These are phyloP conservation scores for Clusia tigrina DNA, from an alignment of 2,888 invertebrate genomes.

Conservation along the genomic window DNA sequence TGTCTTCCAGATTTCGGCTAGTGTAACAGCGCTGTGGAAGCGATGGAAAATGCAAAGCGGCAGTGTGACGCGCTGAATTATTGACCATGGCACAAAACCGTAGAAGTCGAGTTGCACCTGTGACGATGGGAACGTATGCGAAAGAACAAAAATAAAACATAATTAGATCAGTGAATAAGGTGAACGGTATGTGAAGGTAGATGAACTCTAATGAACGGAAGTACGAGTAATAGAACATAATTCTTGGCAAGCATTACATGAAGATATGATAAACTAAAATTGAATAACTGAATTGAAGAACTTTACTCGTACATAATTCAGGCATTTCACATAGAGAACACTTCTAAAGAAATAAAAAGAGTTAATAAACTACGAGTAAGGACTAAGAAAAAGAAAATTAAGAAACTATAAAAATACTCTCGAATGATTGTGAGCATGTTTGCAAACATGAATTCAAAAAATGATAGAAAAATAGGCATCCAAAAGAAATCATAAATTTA, in stretches of 20 bases:
- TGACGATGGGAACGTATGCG: conserved; percentile 37
- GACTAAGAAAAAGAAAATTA: neutral
- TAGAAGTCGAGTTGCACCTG: conserved; percentile 88
- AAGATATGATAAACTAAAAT: conserved; percentile 25
- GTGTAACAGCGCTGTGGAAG: conserved; percentile 93
- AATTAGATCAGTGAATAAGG: too few species aligned
- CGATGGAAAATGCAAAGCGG: conserved; percentile 96
- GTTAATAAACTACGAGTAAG: neutral
- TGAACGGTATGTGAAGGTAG: too few species aligned
- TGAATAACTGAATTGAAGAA: neutral
- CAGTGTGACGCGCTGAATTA: conserved; percentile 90
- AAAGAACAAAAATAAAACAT: conserved; percentile 2
- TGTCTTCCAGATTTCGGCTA: conserved; percentile 96
- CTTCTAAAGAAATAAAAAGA: neutral
- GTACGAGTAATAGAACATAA: conserved; percentile 4
- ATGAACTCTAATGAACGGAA: conserved; percentile 1
- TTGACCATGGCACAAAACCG: conserved; percentile 91
- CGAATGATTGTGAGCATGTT: too few species aligned
- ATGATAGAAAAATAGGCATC: too few species aligned
- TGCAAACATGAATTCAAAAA: too few species aligned
- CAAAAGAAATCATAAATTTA: too few species aligned
- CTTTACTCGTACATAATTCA: neutral
- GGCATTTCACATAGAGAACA: too few species aligned
- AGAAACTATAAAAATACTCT: too few species aligned
- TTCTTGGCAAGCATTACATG: conserved; percentile 27